Percentiles rank a stretch among this genome's conserved stretches.
These are phyloP conservation scores for Musca vetustissima DNA, from an alignment of 1,140 invertebrate species.

Conservation along the genomic window DNA sequence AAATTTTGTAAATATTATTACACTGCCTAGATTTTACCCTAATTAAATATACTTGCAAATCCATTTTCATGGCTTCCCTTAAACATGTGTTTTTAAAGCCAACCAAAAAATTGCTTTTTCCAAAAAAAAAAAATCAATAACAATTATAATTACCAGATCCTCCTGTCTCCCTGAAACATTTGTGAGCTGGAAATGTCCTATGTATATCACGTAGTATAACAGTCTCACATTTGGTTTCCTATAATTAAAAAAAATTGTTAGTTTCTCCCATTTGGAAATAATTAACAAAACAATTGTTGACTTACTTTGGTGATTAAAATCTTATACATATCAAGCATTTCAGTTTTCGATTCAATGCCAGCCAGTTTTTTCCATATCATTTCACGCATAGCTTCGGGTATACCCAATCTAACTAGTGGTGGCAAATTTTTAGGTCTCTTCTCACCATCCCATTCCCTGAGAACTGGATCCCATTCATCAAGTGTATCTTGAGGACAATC, in stretches of 20 bases:
- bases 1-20: too few relatives aligned
- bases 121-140: too few relatives aligned
- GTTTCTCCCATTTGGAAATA: not conserved
- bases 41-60: too few relatives aligned
- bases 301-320: conserved; percentile 81
- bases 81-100: too few relatives aligned
- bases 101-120: too few relatives aligned
- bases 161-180: conserved; percentile 93
- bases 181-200: conserved; percentile 97
- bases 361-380: conserved; percentile 97
- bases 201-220: conserved; percentile 96
- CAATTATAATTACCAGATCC: conserved; percentile 61
- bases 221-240: conserved; percentile 71
- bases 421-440: conserved; percentile 77
- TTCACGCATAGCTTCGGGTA: conserved; percentile 93
- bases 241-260: not conserved
- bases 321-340: conserved; percentile 90
- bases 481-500: conserved; percentile 92
- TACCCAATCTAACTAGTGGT: conserved; percentile 80
- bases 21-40: too few relatives aligned
- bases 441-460: conserved; percentile 76
- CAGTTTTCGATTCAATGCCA: conserved; percentile 77
- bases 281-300: conserved; percentile 7
- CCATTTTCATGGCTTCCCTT: too few relatives aligned
- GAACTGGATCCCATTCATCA: conserved; percentile 88